phyloP scores from a whole-genome alignment of 1,140 invertebrate species.

The Tetramorium simillimum region DNA sequence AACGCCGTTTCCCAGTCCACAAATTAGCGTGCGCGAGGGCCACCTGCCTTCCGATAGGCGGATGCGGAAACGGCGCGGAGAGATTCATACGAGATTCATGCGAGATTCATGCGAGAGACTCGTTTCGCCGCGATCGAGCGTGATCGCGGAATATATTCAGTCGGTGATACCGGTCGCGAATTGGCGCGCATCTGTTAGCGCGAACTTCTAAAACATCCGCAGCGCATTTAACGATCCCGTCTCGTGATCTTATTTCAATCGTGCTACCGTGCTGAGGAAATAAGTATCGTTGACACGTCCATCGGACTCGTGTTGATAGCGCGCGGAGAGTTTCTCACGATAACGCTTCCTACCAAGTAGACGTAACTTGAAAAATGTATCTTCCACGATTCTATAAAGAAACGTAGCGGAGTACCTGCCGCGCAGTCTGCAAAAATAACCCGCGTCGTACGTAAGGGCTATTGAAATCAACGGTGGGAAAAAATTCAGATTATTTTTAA shows the following conservation, averaged over 20 bases:
- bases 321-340: background rate
- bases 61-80: slow-evolving; percentile 34
- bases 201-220: background rate
- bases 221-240: slow-evolving; percentile 25
- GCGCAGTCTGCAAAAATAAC: background rate
- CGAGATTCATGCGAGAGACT: slow-evolving; percentile 44
- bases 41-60: slow-evolving; percentile 56
- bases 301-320: background rate
- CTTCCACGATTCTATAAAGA: background rate
- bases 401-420: too few species aligned
- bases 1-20: slow-evolving; percentile 16
- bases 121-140: slow-evolving; percentile 48
- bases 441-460: background rate
- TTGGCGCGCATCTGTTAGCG: slow-evolving; percentile 58
- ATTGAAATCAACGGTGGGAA: background rate
- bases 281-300: slow-evolving; percentile 27
- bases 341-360: background rate
- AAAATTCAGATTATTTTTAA: background rate
- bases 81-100: slow-evolving; percentile 41
- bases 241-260: slow-evolving; percentile 46
- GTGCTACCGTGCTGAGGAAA: background rate
- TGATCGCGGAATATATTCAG: slow-evolving; percentile 48
- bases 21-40: slow-evolving; percentile 59
- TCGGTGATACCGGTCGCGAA: slow-evolving; percentile 28
- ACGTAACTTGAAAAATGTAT: background rate